Evolutionary conservation across 2,113 vertebrate genomes (phyloP).

Genomic region (Mellivora capensis): DNA sequence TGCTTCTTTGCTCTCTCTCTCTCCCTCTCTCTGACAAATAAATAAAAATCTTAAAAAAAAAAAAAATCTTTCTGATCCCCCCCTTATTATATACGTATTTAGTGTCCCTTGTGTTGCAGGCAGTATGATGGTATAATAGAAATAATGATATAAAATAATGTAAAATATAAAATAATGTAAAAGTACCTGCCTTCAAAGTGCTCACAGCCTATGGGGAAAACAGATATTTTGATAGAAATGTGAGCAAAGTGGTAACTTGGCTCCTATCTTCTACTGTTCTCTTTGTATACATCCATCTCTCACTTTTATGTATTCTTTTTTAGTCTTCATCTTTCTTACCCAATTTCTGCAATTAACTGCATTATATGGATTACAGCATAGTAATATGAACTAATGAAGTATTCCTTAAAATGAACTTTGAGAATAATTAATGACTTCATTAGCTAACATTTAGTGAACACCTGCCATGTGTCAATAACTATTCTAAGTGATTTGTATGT

Average conservation of each 20-base stretch:
- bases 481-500: not conserved
- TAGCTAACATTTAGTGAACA: not conserved
- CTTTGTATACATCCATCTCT: not conserved
- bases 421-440: not conserved
- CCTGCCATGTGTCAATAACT: not conserved
- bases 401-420: constrained; percentile 12
- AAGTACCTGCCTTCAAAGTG: not conserved
- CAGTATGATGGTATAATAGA: not conserved
- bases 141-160: not conserved
- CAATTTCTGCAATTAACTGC: not conserved
- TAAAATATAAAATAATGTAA: no score
- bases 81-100: not conserved
- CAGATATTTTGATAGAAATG: not conserved
- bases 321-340: not conserved
- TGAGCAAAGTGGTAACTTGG: not conserved
- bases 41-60: no score
- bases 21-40: no score
- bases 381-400: not conserved
- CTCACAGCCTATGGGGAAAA: not conserved
- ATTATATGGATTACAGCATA: not conserved
- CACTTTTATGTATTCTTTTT: not conserved
- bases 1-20: no score
- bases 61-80: no score
- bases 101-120: not conserved
- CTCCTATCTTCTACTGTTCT: not conserved